phyloP scores from a whole-genome alignment of 1,140 invertebrate genomes.

The Hycleus cichorii region DNA sequence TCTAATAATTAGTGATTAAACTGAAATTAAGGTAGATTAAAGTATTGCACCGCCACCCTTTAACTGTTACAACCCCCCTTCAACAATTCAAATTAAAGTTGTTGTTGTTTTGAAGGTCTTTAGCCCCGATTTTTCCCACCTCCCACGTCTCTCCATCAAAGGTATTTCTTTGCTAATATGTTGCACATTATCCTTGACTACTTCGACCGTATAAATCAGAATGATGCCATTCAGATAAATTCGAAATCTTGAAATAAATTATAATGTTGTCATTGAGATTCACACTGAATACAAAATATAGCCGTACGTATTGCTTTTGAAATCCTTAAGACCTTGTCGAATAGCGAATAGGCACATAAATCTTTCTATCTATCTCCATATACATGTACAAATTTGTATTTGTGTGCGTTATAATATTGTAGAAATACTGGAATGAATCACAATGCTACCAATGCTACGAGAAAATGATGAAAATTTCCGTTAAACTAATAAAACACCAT shows the following conservation, averaged over 20 bases:
- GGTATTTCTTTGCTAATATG: no score
- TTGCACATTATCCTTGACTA: no score
- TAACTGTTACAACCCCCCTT: no score
- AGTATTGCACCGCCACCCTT: slow-evolving; percentile 5
- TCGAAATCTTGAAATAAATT: slow-evolving; percentile 21
- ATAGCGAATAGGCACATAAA: slow-evolving; percentile 19
- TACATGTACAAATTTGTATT: no score
- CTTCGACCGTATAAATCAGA: slow-evolving; percentile 4
- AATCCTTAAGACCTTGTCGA: slow-evolving; percentile 23
- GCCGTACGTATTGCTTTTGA: slow-evolving; percentile 10
- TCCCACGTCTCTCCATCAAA: no score
- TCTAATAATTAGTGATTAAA: slow-evolving; percentile 28
- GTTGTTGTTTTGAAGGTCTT: no score
- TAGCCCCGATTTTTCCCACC: no score
- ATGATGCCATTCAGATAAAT: slow-evolving; percentile 19
- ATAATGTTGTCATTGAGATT: slow-evolving; percentile 21
- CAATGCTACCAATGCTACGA: slow-evolving; percentile 1
- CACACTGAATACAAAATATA: slow-evolving; percentile 21
- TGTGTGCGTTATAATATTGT: no score
- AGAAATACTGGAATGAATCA: slow-evolving; percentile 17
- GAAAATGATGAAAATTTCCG: no score
- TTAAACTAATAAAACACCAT: no score
- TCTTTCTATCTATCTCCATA: slow-evolving; percentile 1
- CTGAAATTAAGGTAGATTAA: slow-evolving; percentile 25
- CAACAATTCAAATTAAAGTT: no score